Evolutionary conservation across 2,113 vertebrate species (phyloP), one percentile per base, ranked within the genome.

Genomic region (Morone chrysops): DNA sequence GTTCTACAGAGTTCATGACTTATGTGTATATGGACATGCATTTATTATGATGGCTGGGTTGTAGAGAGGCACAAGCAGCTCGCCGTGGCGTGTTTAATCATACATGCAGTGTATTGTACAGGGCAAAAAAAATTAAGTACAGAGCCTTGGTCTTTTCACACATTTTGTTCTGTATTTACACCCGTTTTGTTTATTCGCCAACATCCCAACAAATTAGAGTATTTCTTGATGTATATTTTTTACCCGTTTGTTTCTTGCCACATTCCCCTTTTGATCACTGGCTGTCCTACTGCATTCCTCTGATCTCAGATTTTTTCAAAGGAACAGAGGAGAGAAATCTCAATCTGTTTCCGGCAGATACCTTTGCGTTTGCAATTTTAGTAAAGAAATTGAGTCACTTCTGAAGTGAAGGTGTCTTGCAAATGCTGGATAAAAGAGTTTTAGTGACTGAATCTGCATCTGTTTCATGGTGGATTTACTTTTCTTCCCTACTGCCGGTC

Each of bases 251-350:
- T 40, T 25, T 70, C 67, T 62, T n/a, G 40, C 60, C 47, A 60
- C n/a, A 2, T 54, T 61, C 20, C 9, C 1, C 54, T 60, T 75
- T 81, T 83, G 72, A 84, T 85, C 51, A 65, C n/a, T 0, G 57
- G 57, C 47, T 38, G 18, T 78, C 54, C 50, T 5, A 0, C 14
- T 56, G 40, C 8, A 4, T 14, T 8, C 56, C 41, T 77, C 63
- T 66, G 75, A 61, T 80, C n/a, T 78, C 17, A 0, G 20, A 56
- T 75, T 63, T 70, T 36, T 41, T 81, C 45, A 72, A 78, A 75
- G 38, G 38, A 69, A 83, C 53, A 76, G 77, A 83, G 25, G 36
- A 22, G 13, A 48, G 12, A 57, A 69, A 31, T 60, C 68, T 25
- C 13, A 62, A 56, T 75, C 65, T 81, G 72, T 59, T 75, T 66